Evolutionary conservation across 2,113 vertebrate genomes (phyloP), one percentile per base, ranked within the genome.

Genomic region (Gadus macrocephalus): DNA sequence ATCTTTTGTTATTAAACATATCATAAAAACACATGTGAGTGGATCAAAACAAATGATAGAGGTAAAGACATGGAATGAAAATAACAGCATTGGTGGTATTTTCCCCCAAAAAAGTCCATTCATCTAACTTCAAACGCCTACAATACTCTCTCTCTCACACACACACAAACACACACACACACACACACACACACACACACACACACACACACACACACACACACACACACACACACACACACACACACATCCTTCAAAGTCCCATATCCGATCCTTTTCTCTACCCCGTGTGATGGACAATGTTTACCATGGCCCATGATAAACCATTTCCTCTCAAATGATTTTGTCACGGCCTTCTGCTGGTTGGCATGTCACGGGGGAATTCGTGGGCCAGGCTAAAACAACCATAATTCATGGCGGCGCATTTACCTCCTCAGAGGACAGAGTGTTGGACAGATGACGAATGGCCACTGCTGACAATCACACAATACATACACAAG

Each of bases 381-480:
- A 95, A 93, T 94, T 91, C 85, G 94, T 89, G 89, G 92, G 93
- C 91, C 90, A 9, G 92, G 93, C 93, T 93, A 91, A 94, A 93
- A 92, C 90, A 93, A 90, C 87, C 91, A 93, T 93, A 95, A 95
- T 95, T 94, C 93, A 92, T 14, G 42, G 93, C 93, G 92, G 93
- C 91, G 95, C 95, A 88, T 93, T 93, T 95, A 92, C 90, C 92
- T 94, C 93, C 93, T 93, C 92, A 87, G 92, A 94, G 94, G 88
- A 93, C 92, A 92, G 89, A 85, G 90, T 9, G 92, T 86, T 92
- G 95, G 94, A 97, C 94, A 94, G 92, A 93, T 95, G 94, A 97
- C 95, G 94, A 96, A 96, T 94, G 95, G 92, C 92, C 92, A 89
- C 88, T 90, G 91, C 94, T 95, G 93, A 95, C 94, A 95, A 93